Base-by-base conservation (phyloP, 2,888 invertebrate species). In the Melieria crassipennis region DNA sequence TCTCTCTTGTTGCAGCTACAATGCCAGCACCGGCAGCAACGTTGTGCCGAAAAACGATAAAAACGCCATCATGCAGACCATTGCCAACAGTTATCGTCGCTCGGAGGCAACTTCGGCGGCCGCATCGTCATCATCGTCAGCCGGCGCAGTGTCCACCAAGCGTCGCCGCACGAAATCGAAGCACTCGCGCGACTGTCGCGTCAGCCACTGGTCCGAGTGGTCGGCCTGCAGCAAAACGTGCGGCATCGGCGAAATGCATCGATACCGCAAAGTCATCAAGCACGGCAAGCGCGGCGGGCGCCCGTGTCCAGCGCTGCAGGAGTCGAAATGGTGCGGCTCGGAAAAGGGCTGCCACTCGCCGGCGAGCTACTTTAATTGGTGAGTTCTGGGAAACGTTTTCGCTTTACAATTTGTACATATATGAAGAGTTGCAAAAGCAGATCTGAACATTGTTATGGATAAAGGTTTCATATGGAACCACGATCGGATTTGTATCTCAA, bases 251-350 rank as follows among this genome's bases (percentile, higher is more conserved):
- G 94, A 95, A 82, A 94, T 94, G 87, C 89, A 92, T 85, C 91
- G 97, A 79, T 91, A 91, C 78, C 90, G 96, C 75, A 91, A 92
- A 79, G 91, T 97, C 70, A 87, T 93, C 77, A 92, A 92, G 79
- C 92, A 93, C 79, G 92, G 94, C 69, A 89, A 93, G 73, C 89
- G 94, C 11, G 95, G 94, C 11, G 97, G 97, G 9, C 89, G 91
- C 46, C 89, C 92, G 6, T 97, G 97, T 88, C 95, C 95, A 6
- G 92, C 94, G 10, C 89, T 96, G 69, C 90, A 92, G 76, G 93
- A 95, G 83, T 94, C 94, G 16, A 92, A 94, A 83, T 96, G 96
- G 95, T 96, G 96, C 85, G 95, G 95, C 72, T 92, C 93, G 76
- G 91, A 91, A 75, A 89, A 90, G 77, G 90, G 91, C 73, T 92